Base-by-base conservation (phyloP, 2,113 vertebrate genomes). In the Geococcyx californianus region DNA sequence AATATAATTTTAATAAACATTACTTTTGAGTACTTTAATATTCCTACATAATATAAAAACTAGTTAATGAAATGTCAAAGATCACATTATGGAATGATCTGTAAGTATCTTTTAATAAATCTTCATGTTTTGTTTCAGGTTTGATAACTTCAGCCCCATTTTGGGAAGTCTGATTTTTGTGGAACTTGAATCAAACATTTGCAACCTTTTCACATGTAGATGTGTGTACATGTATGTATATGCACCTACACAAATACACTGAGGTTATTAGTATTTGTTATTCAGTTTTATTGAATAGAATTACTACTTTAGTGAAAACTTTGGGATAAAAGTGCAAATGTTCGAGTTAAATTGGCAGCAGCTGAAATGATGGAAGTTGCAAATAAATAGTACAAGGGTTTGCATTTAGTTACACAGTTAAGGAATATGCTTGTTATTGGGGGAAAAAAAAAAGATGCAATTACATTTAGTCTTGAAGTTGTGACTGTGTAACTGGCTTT, bases 191-290 rank as follows among this genome's bases (percentile, higher is more conserved):
- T 54, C 7, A 68, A 73, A 29, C 6, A 4, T 9, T 62, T 36
- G 3, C 4, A 42, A n/a, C 5, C 3, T 45, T 52, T 78, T 67
- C 13, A 40, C 16, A 62, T 24, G 7, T 64, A 20, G 16, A 7
- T 47, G 3, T 6, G 4, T 52, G 1, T 33, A 42, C 40, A 15
- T 13, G 0, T n/a, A 1, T 28, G 4, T 38, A 11, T 42, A 3
- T 21, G 19, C 6, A 54, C 2, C 17, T 49, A 8, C 28, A 44
- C 2, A 58, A 85, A 40, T 58, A 28, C 6, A 8, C 16, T 70
- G 0, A 55, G 62, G 11, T 36, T 70, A 13, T 62, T 54, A 24
- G 23, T 33, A 31, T 58, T 51, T 68, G 29, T 56, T 59, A 12
- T 62, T 72, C 36, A 45, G 29, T 34, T 80, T 80, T 73, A 20